Evolutionary conservation across 2,888 invertebrate genomes (phyloP), one percentile per base, ranked within the genome.

Genomic region (Leptopilina myrica): DNA sequence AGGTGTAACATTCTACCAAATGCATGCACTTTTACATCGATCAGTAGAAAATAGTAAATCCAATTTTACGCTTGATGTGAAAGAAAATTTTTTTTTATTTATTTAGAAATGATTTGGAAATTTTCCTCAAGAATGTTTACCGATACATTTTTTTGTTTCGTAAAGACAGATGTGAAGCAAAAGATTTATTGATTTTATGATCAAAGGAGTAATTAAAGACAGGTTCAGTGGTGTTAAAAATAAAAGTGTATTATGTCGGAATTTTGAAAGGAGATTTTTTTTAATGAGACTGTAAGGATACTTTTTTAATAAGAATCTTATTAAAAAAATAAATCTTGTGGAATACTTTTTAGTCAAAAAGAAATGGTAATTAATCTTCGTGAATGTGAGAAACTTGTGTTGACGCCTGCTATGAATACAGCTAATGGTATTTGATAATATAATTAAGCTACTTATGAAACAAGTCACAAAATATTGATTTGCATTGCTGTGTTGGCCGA

Each of bases 391-490:
- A 3, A 62, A 62, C 8, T 3, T 8, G 6, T 33, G 40, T 14
- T 56, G n/a, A n/a, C n/a, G 14, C 14, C 53, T 56, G 33, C n/a
- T 9, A n/a, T 56, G 15, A 9, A n/a, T 56, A 3, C 8, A 9
- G n/a, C 26, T 73, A 49, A 73, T 73, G 56, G 56, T 33, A 9
- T 73, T 73, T n/a, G 56, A 56, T 20, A 62, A 26, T 20, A 62
- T 73, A 56, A 73, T 73, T 73, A 56, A 56, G 7, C 53, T 73
- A 56, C 40, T 73, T 56, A 53, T n/a, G 33, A 33, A 56, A 26
- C 14, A 5, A 14, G 1, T 11, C 33, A 56, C 56, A 56, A 56
- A 73, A 49, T 53, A n/a, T 56, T 53, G 14, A 69, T 69, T 69
- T 46, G 53, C 69, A 69, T 69, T 26, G 26, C 69, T 46, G 9